These are phyloP conservation scores for Pinctada fucata DNA, from an alignment of 2,888 invertebrate genomes.

Conservation along the genomic window DNA sequence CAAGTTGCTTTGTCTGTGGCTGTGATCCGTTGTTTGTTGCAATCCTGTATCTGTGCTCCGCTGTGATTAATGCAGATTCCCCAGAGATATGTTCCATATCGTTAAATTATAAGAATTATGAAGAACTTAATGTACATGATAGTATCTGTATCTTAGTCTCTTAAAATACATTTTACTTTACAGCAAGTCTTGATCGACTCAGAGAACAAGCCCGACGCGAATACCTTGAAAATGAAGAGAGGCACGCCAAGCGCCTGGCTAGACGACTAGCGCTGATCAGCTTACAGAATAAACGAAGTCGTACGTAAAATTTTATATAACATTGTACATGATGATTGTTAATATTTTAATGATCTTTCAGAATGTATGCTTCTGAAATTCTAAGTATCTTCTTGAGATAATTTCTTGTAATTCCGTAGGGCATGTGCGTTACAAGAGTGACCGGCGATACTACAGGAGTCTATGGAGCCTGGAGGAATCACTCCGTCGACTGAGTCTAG, in stretches of 20 bases:
- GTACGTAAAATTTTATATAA: not conserved
- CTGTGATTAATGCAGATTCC: too few species aligned
- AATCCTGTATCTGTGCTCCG: too few species aligned
- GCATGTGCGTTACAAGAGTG: not conserved
- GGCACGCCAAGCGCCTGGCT: conserved; percentile 27
- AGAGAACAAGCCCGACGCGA: conserved; percentile 29
- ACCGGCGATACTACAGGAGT: conserved; percentile 23
- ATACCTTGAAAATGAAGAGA: conserved; percentile 44
- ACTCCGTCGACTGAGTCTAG: not conserved
- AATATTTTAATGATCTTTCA: too few species aligned
- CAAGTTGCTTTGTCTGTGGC: too few species aligned
- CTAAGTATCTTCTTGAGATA: too few species aligned
- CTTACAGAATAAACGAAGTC: not conserved
- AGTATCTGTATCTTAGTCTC: too few species aligned
- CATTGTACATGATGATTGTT: too few species aligned
- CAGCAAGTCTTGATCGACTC: conserved; percentile 18
- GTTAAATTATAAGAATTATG: too few species aligned
- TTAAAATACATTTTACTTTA: not conserved
- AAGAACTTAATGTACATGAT: too few species aligned
- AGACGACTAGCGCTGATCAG: conserved; percentile 28
- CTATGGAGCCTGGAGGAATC: conserved; percentile 28
- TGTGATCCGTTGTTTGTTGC: too few species aligned
- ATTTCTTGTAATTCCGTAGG: not conserved
- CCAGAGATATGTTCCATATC: too few species aligned
- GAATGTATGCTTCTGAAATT: too few species aligned